phyloP scores from a whole-genome alignment of 2,797 vertebrate genomes.

The Siniperca scherzeri region DNA sequence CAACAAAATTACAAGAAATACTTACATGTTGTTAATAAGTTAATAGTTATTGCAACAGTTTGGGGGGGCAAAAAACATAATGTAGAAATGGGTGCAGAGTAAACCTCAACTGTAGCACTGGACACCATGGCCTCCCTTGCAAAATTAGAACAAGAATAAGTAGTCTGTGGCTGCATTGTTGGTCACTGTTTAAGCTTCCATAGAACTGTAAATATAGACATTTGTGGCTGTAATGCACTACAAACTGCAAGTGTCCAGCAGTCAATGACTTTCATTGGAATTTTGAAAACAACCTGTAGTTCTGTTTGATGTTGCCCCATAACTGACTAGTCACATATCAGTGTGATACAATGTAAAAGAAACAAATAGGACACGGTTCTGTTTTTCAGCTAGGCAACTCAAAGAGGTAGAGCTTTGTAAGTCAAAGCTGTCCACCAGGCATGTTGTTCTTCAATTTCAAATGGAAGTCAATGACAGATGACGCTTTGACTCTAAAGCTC shows the following conservation, averaged over 20 bases:
- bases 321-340: conserved; percentile 4
- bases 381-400: not conserved
- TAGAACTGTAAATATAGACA: not conserved
- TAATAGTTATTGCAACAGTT: not conserved
- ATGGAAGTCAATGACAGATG: not conserved
- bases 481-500: not conserved
- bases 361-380: conserved; percentile 7
- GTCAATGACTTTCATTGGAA: not conserved
- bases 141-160: not conserved
- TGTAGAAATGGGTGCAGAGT: not conserved
- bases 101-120: not conserved
- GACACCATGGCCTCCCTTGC: not conserved
- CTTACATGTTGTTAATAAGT: not conserved
- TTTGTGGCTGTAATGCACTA: not conserved
- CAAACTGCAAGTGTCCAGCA: not conserved
- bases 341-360: not conserved
- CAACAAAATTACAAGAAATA: not conserved
- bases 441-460: not conserved
- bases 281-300: not conserved
- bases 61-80: not conserved
- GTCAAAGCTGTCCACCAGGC: not conserved
- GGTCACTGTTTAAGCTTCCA: not conserved
- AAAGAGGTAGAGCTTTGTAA: not conserved
- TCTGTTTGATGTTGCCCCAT: not conserved
- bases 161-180: not conserved